Base-by-base conservation (phyloP, 2,888 invertebrate species). In the Andrena marginata region DNA sequence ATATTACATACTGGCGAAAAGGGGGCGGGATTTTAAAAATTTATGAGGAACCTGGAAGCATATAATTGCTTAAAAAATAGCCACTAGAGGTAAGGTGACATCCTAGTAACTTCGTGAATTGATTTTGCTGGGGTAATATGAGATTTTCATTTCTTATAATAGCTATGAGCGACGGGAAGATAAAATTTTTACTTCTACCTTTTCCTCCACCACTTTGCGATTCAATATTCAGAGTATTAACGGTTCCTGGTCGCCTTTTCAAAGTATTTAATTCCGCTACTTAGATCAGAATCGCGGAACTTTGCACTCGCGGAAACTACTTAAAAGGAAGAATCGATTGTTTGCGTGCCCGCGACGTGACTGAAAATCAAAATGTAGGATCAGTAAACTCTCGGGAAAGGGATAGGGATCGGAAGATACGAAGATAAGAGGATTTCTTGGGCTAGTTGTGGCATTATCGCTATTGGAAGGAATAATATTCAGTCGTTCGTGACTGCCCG, bases 291-390 rank as follows among this genome's bases (percentile, higher is more conserved):
- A n/a, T 2, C 13, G 23, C 29, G 56, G 16, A 64, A 64, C 68
- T 71, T 75, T 26, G 20, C 63, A 63, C 56, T 69, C n/a, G 1
- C 6, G 2, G 31, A 20, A 68, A 26, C 59, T 42, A 51, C 49
- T 77, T 56, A 67, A 63, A 67, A 51, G 62, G 10, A 29, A 54
- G 51, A 23, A 69, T 69, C 54, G 68, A 73, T 42, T 20, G 73
- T 51, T 81, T 81, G 35, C 67, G 16, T 73, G 63, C 65, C 69
- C 64, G 31, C 23, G 54, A 71, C 78, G 82, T 77, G 82, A 81
- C 82, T 75, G 71, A 71, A 75, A 71, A 71, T 56, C 71, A 60
- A 26, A 60, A 71, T 54, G 65, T 0, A 42, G 76, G 76, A 72
- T 76, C 51, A 76, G 81, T 56, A 82, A 80, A 77, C 54, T 77